These are phyloP conservation scores for Yponomeuta cagnagella DNA, from an alignment of 2,888 invertebrate species.

Conservation along the genomic window DNA sequence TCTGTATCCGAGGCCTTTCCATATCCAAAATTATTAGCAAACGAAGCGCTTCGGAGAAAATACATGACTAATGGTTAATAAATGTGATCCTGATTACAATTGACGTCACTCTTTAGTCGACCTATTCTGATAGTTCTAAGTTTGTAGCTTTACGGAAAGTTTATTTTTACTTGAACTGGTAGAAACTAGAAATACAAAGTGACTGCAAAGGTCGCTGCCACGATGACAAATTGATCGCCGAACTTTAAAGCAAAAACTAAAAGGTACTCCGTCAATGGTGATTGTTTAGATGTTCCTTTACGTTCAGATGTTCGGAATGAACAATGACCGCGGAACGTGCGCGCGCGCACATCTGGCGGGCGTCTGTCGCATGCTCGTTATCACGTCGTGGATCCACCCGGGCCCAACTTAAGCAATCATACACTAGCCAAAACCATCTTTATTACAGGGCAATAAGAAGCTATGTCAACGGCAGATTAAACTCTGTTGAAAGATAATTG, in stretches of 20 bases:
- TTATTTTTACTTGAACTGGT: no score
- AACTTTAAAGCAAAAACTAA: not conserved
- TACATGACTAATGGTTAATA: no score
- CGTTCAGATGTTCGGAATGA: slow-evolving; percentile 8
- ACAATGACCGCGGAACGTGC: slow-evolving; percentile 16
- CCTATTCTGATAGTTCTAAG: no score
- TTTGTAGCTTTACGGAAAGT: no score
- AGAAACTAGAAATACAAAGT: not conserved
- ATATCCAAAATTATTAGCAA: no score
- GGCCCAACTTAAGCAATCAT: slow-evolving; percentile 17
- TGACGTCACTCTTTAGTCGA: no score
- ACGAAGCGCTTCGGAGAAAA: no score
- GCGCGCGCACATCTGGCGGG: slow-evolving; percentile 20
- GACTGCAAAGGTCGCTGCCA: slow-evolving; percentile 10
- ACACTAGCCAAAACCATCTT: slow-evolving; percentile 15
- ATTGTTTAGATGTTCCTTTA: no score
- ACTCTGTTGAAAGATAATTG: not conserved
- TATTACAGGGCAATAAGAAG: slow-evolving; percentile 12
- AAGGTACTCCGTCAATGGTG: not conserved
- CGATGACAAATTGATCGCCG: not conserved
- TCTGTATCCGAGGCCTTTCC: no score
- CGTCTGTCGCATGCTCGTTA: slow-evolving; percentile 19
- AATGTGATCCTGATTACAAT: no score
- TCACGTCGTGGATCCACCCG: slow-evolving; percentile 13
- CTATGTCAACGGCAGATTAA: not conserved